phyloP scores from a whole-genome alignment of 2,888 invertebrate species.

The Xestia ashworthii region DNA sequence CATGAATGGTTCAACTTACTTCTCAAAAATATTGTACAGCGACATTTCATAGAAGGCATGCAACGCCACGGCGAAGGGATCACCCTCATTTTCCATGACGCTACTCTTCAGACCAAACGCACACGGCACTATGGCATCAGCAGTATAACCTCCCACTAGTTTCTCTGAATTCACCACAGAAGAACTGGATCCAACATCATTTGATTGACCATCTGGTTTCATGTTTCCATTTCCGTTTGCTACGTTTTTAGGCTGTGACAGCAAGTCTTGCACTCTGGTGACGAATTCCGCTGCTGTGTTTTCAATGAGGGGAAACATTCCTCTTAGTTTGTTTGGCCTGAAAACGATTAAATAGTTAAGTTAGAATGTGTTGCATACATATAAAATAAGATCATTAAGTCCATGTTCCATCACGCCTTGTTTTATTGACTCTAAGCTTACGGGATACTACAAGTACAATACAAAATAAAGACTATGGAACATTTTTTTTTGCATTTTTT shows the following conservation, averaged over 20 bases:
- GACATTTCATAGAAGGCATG: constrained; percentile 87
- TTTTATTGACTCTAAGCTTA: neutral
- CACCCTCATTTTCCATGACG: constrained; percentile 85
- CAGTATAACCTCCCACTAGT: constrained; percentile 86
- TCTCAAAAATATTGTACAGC: constrained; percentile 84
- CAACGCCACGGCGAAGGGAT: constrained; percentile 87
- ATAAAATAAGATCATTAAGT: neutral
- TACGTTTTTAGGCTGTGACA: constrained; percentile 55
- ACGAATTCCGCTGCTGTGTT: constrained; percentile 84
- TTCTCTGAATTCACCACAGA: constrained; percentile 81
- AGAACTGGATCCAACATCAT: constrained; percentile 41
- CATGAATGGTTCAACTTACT: constrained; percentile 76
- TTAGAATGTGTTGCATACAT: neutral
- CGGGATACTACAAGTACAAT: neutral
- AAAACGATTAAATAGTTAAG: constrained; percentile 56
- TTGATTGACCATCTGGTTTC: constrained; percentile 26
- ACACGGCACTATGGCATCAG: constrained; percentile 88
- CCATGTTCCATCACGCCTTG: neutral
- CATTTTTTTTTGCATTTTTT: neutral
- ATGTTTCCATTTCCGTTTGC: constrained; percentile 41
- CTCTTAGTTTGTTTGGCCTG: constrained; percentile 87
- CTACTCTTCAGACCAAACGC: constrained; percentile 86
- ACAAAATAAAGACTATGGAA: neutral
- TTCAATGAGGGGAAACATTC: constrained; percentile 86
- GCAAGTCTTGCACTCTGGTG: constrained; percentile 72